phyloP scores from a whole-genome alignment of 2,888 invertebrate genomes.

The Synanthedon vespiformis region DNA sequence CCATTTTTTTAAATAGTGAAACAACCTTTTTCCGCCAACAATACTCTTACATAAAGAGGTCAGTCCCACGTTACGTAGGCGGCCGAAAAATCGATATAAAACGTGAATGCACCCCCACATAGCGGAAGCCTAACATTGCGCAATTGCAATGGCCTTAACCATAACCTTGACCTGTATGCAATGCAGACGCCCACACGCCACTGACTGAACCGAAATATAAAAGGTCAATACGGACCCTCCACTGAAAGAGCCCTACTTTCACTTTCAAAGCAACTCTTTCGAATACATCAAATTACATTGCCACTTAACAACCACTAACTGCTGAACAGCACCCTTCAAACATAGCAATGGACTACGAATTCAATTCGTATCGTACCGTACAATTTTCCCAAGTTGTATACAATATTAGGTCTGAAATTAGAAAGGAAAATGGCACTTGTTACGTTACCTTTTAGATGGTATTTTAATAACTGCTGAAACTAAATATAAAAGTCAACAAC shows the following conservation, averaged over 20 bases:
- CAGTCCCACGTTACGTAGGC: too few relatives aligned
- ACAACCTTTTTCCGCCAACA: too few relatives aligned
- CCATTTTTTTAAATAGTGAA: too few relatives aligned
- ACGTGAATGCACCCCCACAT: conserved; percentile 1
- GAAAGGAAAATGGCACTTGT: too few relatives aligned
- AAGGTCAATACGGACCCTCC: conserved; percentile 17
- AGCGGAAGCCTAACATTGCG: conserved; percentile 17
- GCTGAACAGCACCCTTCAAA: background rate
- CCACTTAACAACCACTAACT: background rate
- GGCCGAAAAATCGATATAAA: conserved; percentile 16
- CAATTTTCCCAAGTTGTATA: too few relatives aligned
- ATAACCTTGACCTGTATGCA: conserved; percentile 26
- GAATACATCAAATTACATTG: background rate
- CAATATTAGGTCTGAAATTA: too few relatives aligned
- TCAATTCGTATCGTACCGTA: too few relatives aligned
- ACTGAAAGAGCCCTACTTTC: conserved; percentile 4
- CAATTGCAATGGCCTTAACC: conserved; percentile 36
- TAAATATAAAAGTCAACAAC: too few relatives aligned
- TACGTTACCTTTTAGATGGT: too few relatives aligned
- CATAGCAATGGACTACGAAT: background rate
- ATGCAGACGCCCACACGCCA: conserved; percentile 12
- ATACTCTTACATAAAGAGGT: too few relatives aligned
- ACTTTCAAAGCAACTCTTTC: conserved; percentile 5
- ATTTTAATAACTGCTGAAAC: too few relatives aligned
- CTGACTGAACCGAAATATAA: conserved; percentile 26